Evolutionary conservation across 2,113 vertebrate genomes (phyloP).

Genomic region (Coreoperca whiteheadi): DNA sequence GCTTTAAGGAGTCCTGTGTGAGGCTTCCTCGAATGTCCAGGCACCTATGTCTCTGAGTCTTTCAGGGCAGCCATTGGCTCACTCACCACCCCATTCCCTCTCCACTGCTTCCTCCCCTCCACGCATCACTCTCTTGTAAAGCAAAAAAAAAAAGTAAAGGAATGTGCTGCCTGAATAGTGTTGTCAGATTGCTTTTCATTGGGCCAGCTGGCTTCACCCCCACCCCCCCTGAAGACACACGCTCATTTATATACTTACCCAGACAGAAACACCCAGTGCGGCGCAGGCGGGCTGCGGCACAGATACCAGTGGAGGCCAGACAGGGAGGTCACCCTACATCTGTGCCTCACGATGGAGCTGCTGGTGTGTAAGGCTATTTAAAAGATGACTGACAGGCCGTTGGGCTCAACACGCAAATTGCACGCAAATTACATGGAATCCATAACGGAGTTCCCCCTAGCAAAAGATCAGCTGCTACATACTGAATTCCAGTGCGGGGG

Average conservation of each 20-base stretch:
- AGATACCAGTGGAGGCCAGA: constrained; percentile 60
- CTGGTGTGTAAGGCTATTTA: constrained; percentile 32
- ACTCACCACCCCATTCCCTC: constrained; percentile 1
- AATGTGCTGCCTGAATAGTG: constrained; percentile 76
- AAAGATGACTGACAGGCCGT: constrained; percentile 10
- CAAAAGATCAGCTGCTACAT: constrained; percentile 55
- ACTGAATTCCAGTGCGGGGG: constrained; percentile 45
- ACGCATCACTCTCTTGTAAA: constrained; percentile 27
- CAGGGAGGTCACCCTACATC: constrained; percentile 59
- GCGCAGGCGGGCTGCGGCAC: constrained; percentile 31
- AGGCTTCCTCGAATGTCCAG: too few species aligned
- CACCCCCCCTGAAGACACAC: constrained; percentile 1
- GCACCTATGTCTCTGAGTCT: constrained; percentile 22
- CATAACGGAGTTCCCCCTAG: constrained; percentile 22
- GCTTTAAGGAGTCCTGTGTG: too few species aligned
- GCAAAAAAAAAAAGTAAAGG: constrained; percentile 65
- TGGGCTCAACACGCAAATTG: constrained; percentile 44
- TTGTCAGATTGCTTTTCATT: constrained; percentile 71
- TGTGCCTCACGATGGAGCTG: constrained; percentile 34
- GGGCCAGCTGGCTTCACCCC: constrained; percentile 73
- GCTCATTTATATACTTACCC: constrained; percentile 28
- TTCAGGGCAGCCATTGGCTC: constrained; percentile 52
- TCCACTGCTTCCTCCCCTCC: neutral
- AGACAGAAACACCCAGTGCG: constrained; percentile 21
- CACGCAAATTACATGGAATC: constrained; percentile 41